Conservation (phyloP, 2,888 invertebrate genomes). For the Phaedon cochleariae region DNA sequence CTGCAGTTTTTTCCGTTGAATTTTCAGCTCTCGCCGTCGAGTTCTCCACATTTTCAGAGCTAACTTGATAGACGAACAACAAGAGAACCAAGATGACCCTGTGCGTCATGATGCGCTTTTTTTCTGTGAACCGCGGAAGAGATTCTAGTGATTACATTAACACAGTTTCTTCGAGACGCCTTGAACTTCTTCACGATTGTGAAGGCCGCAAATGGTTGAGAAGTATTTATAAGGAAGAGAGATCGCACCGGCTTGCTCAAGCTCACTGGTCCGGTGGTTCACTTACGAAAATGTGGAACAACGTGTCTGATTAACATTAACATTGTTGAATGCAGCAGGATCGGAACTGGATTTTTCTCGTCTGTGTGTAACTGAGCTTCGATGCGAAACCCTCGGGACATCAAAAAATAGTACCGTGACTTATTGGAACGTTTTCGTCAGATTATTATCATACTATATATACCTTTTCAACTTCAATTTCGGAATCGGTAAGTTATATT, state of each 20-base stretch:
- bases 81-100: conserved; percentile 28
- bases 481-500: no score
- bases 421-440: no score
- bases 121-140: background rate
- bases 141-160: conserved; percentile 24
- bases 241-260: conserved; percentile 52
- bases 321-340: background rate
- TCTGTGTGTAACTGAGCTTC: background rate
- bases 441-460: no score
- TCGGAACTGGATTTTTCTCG: conserved; percentile 1
- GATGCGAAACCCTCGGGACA: background rate
- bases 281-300: conserved; percentile 58
- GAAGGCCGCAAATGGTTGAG: conserved; percentile 52
- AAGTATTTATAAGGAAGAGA: conserved; percentile 59
- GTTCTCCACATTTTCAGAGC: conserved; percentile 25
- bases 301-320: conserved; percentile 43
- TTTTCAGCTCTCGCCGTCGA: conserved; percentile 10
- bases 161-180: conserved; percentile 45
- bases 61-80: conserved; percentile 24
- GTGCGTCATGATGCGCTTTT: conserved; percentile 30
- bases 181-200: conserved; percentile 58
- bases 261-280: conserved; percentile 55
- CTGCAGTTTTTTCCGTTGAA: conserved; percentile 6
- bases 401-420: no score
- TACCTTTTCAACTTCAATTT: no score